Evolutionary conservation across 2,797 vertebrate genomes (phyloP), one percentile per base, ranked within the genome.

Genomic region (Tokudaia tokunoshimensis): DNA sequence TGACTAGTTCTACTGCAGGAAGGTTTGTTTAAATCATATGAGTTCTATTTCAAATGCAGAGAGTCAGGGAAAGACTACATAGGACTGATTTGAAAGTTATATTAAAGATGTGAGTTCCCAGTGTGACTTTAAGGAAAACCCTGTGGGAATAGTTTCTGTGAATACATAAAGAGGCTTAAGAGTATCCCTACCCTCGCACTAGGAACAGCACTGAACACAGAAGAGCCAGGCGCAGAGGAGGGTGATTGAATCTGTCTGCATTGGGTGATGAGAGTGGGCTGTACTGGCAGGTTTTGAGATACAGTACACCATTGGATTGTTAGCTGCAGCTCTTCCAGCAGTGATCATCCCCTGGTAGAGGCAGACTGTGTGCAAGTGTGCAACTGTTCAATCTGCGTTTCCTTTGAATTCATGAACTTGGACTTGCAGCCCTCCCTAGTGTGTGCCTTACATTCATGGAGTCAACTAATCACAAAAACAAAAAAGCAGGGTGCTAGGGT

Each of bases 61-160:
- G 59, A n/a, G 44, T 67, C 2, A 5, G 65, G 55, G 89, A 78
- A 87, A 47, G 19, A 11, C 72, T 95, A 19, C 63, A 76, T 67
- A 96, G 6, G 44, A 95, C 34, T 70, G 17, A 81, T 74, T 72
- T 91, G 96, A 87, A 97, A 97, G 75, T 95, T 95, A 89, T 7
- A 41, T 37, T 87, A 95, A 95, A 83, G 91, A 81, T 94, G 91
- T 97, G 91, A 90, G 24, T 34, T 86, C 95, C 92, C 52, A 83
- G 34, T 85, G 74, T 15, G 2, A 89, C 91, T 96, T 78, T 87
- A 7, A 72, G 85, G 96, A 86, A 97, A 76, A 17, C 4, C 2
- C 89, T 94, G 41, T 47, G 52, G 80, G 59, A 96, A 89, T 79
- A 96, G 85, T 75, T 97, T 75, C 96, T 94, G 79, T 79, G 95